These are phyloP conservation scores for Alosa sapidissima DNA, from an alignment of 2,797 vertebrate genomes.

Conservation along the genomic window DNA sequence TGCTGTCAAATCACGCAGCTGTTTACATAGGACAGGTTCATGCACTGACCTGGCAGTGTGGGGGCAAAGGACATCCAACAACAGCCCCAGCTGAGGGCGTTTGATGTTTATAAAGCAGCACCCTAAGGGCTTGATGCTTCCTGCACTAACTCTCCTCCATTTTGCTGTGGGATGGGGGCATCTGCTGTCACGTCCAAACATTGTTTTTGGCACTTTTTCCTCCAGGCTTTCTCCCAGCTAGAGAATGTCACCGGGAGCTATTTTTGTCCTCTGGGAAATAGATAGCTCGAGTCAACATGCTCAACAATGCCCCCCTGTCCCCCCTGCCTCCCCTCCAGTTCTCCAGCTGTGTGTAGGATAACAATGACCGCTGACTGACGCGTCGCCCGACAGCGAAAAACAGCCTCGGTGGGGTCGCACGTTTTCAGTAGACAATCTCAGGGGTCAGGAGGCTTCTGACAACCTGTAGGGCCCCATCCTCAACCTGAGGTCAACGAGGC, in stretches of 20 bases:
- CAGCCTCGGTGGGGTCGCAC: neutral
- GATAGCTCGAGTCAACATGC: slow-evolving; percentile 67
- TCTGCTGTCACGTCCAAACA: slow-evolving; percentile 45
- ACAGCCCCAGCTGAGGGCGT: neutral
- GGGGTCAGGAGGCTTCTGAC: neutral
- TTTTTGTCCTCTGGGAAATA: slow-evolving; percentile 65
- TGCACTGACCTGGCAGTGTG: neutral
- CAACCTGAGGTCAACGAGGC: neutral
- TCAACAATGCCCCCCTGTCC: slow-evolving; percentile 67
- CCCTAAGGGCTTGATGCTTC: neutral
- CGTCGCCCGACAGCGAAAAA: neutral
- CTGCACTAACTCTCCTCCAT: neutral
- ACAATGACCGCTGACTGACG: slow-evolving; percentile 17
- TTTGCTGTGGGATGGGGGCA: slow-evolving; percentile 54
- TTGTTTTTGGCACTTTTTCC: slow-evolving; percentile 33
- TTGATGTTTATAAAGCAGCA: slow-evolving; percentile 20
- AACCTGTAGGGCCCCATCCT: neutral
- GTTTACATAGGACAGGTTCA: neutral
- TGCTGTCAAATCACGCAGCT: neutral
- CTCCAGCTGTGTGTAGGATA: neutral
- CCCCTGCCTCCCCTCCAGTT: slow-evolving; percentile 38
- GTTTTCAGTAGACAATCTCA: neutral
- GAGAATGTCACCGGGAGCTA: slow-evolving; percentile 68
- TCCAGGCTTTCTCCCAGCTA: slow-evolving; percentile 49
- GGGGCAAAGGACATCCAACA: slow-evolving; percentile 1